Conservation (phyloP, 2,888 invertebrate genomes). For the Asteroscopus sphinx region DNA sequence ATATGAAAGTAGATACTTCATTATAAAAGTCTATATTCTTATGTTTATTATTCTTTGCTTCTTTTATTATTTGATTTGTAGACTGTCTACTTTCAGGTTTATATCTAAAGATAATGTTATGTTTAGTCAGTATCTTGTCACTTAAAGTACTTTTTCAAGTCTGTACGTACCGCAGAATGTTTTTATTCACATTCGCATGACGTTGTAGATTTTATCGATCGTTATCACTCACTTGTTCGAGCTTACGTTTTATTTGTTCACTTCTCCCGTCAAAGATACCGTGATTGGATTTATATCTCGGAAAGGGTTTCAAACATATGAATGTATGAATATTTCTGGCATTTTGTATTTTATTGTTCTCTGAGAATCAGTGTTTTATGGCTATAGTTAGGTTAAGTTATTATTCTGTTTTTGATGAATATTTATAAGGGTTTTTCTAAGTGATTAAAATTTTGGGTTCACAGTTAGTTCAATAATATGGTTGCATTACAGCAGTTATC, state of each 20-base stretch:
- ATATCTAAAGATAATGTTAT: conserved; percentile 22
- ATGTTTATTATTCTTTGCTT: conserved; percentile 13
- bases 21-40: conserved; percentile 14
- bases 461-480: not conserved
- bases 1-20: conserved; percentile 8
- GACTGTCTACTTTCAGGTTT: conserved; percentile 8
- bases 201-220: conserved; percentile 66
- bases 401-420: not conserved
- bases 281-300: conserved; percentile 53
- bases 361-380: not conserved
- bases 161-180: conserved; percentile 32
- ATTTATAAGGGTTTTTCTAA: not conserved
- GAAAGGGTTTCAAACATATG: conserved; percentile 34
- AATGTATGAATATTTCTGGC: conserved; percentile 27
- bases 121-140: conserved; percentile 30
- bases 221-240: conserved; percentile 64
- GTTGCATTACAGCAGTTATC: not conserved
- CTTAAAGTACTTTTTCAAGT: conserved; percentile 28
- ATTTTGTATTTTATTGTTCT: conserved; percentile 25
- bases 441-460: not conserved
- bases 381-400: not conserved
- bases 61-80: conserved; percentile 16
- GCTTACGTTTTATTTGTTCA: conserved; percentile 59
- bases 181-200: conserved; percentile 64
- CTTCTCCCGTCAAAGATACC: conserved; percentile 41